phyloP scores from a whole-genome alignment of 2,113 vertebrate species.

The Varanus komodoensis region DNA sequence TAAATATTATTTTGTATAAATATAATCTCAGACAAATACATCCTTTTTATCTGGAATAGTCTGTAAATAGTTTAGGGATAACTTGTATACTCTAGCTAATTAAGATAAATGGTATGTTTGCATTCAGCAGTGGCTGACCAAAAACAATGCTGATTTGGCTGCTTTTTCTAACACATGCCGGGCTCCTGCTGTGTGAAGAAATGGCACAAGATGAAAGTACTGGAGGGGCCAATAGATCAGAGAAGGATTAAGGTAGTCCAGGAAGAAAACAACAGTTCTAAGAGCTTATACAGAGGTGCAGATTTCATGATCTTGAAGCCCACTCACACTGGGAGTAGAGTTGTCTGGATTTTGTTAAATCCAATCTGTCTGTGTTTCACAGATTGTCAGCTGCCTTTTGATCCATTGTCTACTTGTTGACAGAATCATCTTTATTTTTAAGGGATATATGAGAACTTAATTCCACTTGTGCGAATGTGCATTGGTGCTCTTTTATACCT shows the following conservation, averaged over 20 bases:
- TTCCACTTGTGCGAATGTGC: too few species aligned
- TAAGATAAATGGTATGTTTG: constrained; percentile 21
- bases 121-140: constrained; percentile 6
- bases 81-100: neutral
- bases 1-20: neutral
- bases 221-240: constrained; percentile 12
- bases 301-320: neutral
- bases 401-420: too few species aligned
- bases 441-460: too few species aligned
- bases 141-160: neutral
- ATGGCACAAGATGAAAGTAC: constrained; percentile 33
- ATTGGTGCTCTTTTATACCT: too few species aligned
- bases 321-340: too few species aligned
- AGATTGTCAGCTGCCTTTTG: too few species aligned
- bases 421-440: too few species aligned
- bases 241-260: constrained; percentile 17
- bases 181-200: constrained; percentile 17
- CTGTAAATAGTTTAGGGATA: neutral
- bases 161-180: constrained; percentile 22
- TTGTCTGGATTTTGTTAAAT: neutral
- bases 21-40: neutral
- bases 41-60: neutral
- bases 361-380: too few species aligned
- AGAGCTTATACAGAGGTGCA: neutral
- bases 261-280: neutral